Evolutionary conservation across 1,140 invertebrate species (phyloP), one percentile per base, ranked within the genome.

Genomic region (Panagrolaimus sp.): DNA sequence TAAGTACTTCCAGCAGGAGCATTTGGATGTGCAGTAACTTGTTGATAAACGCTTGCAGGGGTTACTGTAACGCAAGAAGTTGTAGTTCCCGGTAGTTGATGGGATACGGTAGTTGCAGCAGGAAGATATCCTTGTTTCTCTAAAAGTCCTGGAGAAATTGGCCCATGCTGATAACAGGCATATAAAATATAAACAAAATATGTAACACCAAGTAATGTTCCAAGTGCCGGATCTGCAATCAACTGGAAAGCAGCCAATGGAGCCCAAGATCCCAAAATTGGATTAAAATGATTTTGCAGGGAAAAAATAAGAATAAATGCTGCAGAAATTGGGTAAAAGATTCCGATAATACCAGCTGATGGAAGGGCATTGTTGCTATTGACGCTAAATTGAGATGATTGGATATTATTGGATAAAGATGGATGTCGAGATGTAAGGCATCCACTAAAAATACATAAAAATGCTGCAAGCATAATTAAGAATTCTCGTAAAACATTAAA

Each of bases 181-280:
- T 57, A 57, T 11, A 57, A 16, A 9, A 57, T 20, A 57, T 57
- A 57, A 2, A 57, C 51, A 27, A 57, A 57, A 57, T 57, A 57
- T 11, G 51, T 27, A 25, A 27, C 51, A 25, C 51, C 51, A 27
- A 57, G 20, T 5, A 57, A 27, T 20, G 51, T 61, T 63, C 64
- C 67, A 51, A 38, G 69, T 69, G 46, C 47, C 53, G 53, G 71
- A 68, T 51, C 65, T 13, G 27, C 65, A 46, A 43, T 68, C 61
- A 68, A 42, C 47, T 68, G 46, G 51, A 47, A 13, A 38, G 67
- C 67, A 9, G 42, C 46, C 9, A 68, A 16, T 31, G 66, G 44
- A 31, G 44, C 43, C 51, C 65, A 66, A 13, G 20, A 20, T 7
- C 42, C 27, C n/a, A 27, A 23, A 14, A 70, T 13, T 45, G 48